Conservation (phyloP, 2,888 invertebrate genomes). For the Drosophila gaucha region DNA sequence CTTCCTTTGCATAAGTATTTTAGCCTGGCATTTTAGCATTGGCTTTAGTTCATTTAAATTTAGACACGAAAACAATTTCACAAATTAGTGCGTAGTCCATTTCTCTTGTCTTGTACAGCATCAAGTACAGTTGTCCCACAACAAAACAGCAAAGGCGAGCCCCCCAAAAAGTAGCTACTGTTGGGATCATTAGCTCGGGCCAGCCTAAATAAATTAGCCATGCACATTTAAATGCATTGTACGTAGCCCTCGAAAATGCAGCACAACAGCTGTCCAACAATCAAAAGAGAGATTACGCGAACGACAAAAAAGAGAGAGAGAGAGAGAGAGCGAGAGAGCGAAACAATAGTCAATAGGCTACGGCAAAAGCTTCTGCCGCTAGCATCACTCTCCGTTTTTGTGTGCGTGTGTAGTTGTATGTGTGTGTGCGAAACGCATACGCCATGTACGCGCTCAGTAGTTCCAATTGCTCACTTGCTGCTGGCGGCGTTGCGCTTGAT, state of each 20-base stretch:
- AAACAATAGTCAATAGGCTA: slow-evolving; percentile 3
- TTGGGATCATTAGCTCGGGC: slow-evolving; percentile 20
- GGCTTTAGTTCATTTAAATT: slow-evolving; percentile 67
- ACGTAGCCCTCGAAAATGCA: slow-evolving; percentile 46
- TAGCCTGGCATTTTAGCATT: slow-evolving; percentile 32
- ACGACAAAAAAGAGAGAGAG: background rate
- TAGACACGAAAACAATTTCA: slow-evolving; percentile 64
- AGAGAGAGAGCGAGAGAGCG: slow-evolving; percentile 8
- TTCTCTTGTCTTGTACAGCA: slow-evolving; percentile 33
- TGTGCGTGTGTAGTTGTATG: slow-evolving; percentile 12
- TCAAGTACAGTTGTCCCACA: slow-evolving; percentile 70
- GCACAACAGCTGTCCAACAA: slow-evolving; percentile 46
- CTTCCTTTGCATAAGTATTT: slow-evolving; percentile 31
- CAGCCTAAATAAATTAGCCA: slow-evolving; percentile 32
- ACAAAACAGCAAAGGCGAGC: slow-evolving; percentile 55
- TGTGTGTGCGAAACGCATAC: slow-evolving; percentile 60
- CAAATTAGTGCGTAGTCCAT: slow-evolving; percentile 55
- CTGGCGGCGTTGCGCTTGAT: slow-evolving; percentile 45
- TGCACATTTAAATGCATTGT: slow-evolving; percentile 31
- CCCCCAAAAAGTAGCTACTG: slow-evolving; percentile 29
- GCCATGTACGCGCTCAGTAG: slow-evolving; percentile 69
- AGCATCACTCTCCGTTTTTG: slow-evolving; percentile 11
- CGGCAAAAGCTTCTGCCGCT: slow-evolving; percentile 51
- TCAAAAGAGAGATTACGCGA: slow-evolving; percentile 1
- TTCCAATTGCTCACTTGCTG: slow-evolving; percentile 68